Evolutionary conservation across 2,113 vertebrate genomes (phyloP), one percentile per base, ranked within the genome.

Genomic region (Glaucidium brasilianum): DNA sequence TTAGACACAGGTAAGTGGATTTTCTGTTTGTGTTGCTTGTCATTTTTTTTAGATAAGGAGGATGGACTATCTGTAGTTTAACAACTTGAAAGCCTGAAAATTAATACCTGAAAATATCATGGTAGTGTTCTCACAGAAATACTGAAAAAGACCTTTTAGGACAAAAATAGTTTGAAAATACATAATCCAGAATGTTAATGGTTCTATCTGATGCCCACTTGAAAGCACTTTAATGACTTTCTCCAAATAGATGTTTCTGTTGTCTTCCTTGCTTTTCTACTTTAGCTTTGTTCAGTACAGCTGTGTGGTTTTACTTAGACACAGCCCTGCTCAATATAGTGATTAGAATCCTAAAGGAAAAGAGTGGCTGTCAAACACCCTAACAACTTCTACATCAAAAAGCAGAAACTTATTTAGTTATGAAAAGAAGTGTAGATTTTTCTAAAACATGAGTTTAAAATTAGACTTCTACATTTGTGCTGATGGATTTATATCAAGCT

Each of bases 61-160:
- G 43, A 60, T 78, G 35, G 19, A 56, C 81, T 84, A 52, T 77
- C n/a, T 78, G 64, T 53, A 84, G 76, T 87, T 93, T 79, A 92
- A 92, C 81, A 82, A 92, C 91, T 62, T 96, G 92, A 96, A 96
- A 96, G 93, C 92, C 76, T 95, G 60, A 91, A 94, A 96, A 92
- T 94, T 32, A 87, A 49, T 88, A 87, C 79, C 73, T 82, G 47
- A 82, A 91, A 64, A 68, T 81, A 52, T 49, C 74, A 32, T 32
- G 77, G 56, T 53, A 60, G 7, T 89, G 34, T 64, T 84, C 43
- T 56, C 58, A 72, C n/a, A 91, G 58, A 88, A 84, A 52, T 9
- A 53, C 52, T 41, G 45, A 75, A 78, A 96, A 78, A 4, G 11
- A 59, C 43, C 35, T 77, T 69, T 90, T 74, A 63, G 72, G 75